phyloP scores from a whole-genome alignment of 2,797 vertebrate genomes.

The Hippopotamyrus pictus region DNA sequence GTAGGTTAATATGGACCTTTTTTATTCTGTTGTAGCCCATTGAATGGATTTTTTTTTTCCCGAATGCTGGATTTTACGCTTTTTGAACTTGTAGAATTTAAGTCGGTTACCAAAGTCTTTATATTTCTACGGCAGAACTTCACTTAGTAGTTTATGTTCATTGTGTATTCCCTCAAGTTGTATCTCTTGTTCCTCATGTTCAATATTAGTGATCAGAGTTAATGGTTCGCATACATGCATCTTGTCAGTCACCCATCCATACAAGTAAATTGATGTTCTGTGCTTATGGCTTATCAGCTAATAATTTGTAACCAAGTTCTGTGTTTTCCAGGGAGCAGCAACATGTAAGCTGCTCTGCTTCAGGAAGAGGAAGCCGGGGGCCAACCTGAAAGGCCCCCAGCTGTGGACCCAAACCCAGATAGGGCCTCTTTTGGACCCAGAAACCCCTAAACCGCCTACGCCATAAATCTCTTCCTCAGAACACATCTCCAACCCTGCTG shows the following conservation, averaged over 20 bases:
- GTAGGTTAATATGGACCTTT: not conserved
- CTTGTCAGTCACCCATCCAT: not conserved
- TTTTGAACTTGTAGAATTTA: not conserved
- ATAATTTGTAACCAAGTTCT: constrained; percentile 3
- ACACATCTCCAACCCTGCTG: constrained; percentile 71
- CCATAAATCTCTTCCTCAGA: constrained; percentile 65
- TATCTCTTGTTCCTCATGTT: not conserved
- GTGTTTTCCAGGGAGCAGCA: constrained; percentile 79
- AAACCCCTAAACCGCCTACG: constrained; percentile 50
- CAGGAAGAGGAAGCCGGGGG: constrained; percentile 59
- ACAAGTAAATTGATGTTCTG: not conserved
- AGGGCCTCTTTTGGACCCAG: constrained; percentile 35
- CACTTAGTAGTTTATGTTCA: not conserved
- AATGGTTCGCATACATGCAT: not conserved
- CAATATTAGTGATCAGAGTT: not conserved
- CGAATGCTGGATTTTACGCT: not conserved
- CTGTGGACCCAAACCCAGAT: constrained; percentile 50
- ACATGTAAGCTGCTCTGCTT: constrained; percentile 80
- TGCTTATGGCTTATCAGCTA: not conserved
- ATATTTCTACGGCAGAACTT: not conserved
- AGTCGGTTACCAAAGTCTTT: not conserved
- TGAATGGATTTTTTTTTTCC: not conserved
- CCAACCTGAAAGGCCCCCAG: constrained; percentile 59
- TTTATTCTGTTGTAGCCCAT: not conserved
- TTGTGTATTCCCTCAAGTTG: not conserved